Base-by-base conservation (phyloP, 1,140 invertebrate species). In the Scylla paramamosain region DNA sequence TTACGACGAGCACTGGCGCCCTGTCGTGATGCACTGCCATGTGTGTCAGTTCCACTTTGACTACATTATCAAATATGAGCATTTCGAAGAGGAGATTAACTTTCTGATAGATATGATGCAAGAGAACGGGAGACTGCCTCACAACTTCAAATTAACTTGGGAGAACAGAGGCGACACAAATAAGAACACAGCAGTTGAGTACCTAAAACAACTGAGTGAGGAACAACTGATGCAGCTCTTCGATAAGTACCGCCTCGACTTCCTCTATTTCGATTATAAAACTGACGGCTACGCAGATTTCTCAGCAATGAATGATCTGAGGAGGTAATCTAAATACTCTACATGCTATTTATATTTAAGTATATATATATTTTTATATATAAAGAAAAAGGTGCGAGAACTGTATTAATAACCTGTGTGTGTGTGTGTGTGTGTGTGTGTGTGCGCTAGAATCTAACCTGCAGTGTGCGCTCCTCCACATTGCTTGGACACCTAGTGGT, bases 1-100 rank as follows among this genome's bases (percentile, higher is more conserved):
- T 14, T 95, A 95, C 93, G 93, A 95, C 82, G 95, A 95, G 29
- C 95, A 96, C 91, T 95, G 93, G 93, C 83, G 91, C 59, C 95
- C 95, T 67, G 92, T 94, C 46, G 86, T 77, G 32, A 48, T 93
- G 10, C 95, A 95, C 52, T 96, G 95, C 31, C 91, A 96, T 31
- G 84, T 96, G 16, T 96, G 95, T 86, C 48, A 89, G 14, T 92
- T 96, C 45, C 46, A 95, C 46, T 96, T 91, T 91, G 94, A 96
- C 45, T 92, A 92, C 39, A 96, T 96, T 87, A 94, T 94, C 12
- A 93, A 95, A 86, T 93, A 93, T 52, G 95, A 96, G 29, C 91
- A 67, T 29, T 96, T 92, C 29, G 77, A 48, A 28, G 90, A 95
- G 91, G 95, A 96, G 67, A 92, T 83, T 48, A 46, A 93, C n/a